These are phyloP conservation scores for Urocynchramus pylzowi DNA, from an alignment of 2,113 vertebrate species.

Conservation along the genomic window DNA sequence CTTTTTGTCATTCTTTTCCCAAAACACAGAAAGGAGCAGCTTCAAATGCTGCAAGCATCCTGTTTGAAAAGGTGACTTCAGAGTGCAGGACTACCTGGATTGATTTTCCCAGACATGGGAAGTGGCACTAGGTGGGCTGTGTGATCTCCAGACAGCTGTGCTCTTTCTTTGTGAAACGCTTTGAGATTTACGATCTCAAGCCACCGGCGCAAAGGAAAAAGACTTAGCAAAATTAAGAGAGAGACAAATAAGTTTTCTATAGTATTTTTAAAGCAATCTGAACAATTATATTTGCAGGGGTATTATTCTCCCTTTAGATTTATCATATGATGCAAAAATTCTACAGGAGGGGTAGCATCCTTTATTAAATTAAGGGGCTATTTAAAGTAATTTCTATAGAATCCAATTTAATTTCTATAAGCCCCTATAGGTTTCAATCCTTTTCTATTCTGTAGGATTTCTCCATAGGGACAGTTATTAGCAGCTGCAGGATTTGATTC, in stretches of 20 bases:
- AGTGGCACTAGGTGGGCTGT: not conserved
- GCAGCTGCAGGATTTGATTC: conserved; percentile 13
- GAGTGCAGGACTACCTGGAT: conserved; percentile 1
- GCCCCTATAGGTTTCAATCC: not conserved
- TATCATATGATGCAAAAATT: conserved; percentile 15
- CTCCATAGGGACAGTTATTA: conserved; percentile 14
- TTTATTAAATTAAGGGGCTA: conserved; percentile 27
- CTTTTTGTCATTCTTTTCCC: not conserved
- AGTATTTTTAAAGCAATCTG: conserved; percentile 27
- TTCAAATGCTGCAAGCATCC: not conserved
- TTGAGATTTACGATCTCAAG: not conserved
- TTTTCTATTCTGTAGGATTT: conserved; percentile 20
- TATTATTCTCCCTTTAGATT: conserved; percentile 24
- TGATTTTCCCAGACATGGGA: conserved; percentile 25
- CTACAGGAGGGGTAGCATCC: not conserved
- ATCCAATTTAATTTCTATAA: conserved; percentile 37
- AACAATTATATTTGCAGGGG: conserved; percentile 16
- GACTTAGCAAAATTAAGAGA: conserved; percentile 9
- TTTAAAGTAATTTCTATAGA: conserved; percentile 55
- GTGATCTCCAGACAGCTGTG: not conserved
- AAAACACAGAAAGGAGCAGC: not conserved
- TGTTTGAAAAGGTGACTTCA: conserved; percentile 16
- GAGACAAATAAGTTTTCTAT: not conserved
- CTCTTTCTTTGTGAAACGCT: not conserved
- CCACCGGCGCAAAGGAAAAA: not conserved